Conservation (phyloP, 2,888 invertebrate genomes). For the Spisula solida region DNA sequence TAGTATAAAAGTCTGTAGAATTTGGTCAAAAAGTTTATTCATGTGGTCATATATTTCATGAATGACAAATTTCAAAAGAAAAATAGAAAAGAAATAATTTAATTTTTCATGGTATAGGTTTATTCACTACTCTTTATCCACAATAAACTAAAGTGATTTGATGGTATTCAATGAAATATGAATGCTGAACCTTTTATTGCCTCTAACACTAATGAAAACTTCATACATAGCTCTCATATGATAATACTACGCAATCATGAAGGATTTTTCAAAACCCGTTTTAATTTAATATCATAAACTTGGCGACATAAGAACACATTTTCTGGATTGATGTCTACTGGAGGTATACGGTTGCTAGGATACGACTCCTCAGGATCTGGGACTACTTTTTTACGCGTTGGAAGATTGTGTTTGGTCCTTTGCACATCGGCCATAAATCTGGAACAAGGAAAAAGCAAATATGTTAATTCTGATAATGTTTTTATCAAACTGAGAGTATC, state of each 20-base stretch:
- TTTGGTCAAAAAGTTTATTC: too few relatives aligned
- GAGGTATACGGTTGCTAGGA: constrained; percentile 88
- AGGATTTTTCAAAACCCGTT: constrained; percentile 90
- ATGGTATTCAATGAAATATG: too few relatives aligned
- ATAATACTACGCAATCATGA: constrained; percentile 63
- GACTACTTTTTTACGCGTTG: constrained; percentile 89
- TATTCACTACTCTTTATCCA: too few relatives aligned
- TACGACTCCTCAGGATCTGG: constrained; percentile 79
- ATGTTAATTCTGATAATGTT: too few relatives aligned
- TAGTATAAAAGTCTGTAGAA: too few relatives aligned
- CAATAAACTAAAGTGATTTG: too few relatives aligned
- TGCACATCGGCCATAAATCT: constrained; percentile 95
- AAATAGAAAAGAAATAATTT: too few relatives aligned
- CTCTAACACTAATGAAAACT: not conserved
- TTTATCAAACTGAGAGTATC: too few relatives aligned
- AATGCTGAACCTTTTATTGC: not conserved
- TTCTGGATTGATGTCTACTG: constrained; percentile 92
- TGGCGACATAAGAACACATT: constrained; percentile 97
- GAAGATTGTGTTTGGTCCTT: constrained; percentile 92
- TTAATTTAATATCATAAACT: constrained; percentile 97
- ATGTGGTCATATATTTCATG: too few relatives aligned
- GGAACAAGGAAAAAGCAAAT: not conserved
- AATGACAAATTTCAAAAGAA: too few relatives aligned
- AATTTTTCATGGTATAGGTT: too few relatives aligned
- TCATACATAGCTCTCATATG: not conserved